Base-by-base conservation (phyloP, 2,888 invertebrate genomes). In the Desoria tigrina region DNA sequence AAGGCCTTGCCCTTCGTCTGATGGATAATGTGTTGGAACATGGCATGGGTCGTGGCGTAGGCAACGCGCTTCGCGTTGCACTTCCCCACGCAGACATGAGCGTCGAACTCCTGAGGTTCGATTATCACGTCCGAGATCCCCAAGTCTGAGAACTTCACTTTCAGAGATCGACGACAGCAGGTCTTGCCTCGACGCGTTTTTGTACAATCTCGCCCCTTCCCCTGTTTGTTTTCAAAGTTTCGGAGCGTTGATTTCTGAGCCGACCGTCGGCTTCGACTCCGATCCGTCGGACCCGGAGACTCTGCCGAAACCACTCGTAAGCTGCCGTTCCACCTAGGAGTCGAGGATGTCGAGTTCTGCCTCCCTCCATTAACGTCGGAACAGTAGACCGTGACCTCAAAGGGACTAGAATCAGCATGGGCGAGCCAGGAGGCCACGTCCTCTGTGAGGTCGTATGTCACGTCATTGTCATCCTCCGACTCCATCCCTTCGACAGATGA, bases 21-120 rank as follows among this genome's bases (percentile, higher is more conserved):
- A 50, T 72, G 71, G 6, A 76, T 59, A 56, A 75, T 75, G 63
- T 74, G 73, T 50, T 74, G 76, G 66, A 76, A 74, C 67, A 76
- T 74, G 64, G 76, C 76, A 53, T 75, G 75, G 16, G 73, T 74
- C 6, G 75, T 67, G 32, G 75, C 67, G 63, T 73, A 76, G 0
- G 73, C 66, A 26, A 74, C 72, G 2, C 75, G 64, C 54, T 68
- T 62, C n/a, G 74, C 75, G 50, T 69, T 74, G 56, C 76, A 76
- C 4, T 74, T 65, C 2, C 76, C 76, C 9, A 73, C 74, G 57
- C 76, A 76, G 23, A 74, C 73, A 45, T 72, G 70, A 11, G 75
- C 74, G 56, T 76, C 73, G 61, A 76, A 74, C 54, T 70, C 71
- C 45, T 65, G 61, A 9, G 76, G 76, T 49, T 75, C 76, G 21